Conservation (phyloP, 2,888 invertebrate genomes). For the Yponomeuta plumbellus region DNA sequence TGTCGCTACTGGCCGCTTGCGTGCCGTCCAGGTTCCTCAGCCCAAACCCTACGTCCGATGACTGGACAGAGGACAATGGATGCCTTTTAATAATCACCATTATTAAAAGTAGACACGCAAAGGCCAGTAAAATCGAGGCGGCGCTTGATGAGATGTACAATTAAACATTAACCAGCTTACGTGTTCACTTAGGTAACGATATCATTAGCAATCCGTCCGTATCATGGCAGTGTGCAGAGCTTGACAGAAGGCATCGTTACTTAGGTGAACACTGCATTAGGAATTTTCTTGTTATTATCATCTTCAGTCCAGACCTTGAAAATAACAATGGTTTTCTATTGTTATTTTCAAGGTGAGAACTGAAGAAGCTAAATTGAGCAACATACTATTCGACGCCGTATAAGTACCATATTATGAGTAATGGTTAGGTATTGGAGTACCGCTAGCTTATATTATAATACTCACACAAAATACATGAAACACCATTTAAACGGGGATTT, state of each 20-base stretch:
- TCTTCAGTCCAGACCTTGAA: no score
- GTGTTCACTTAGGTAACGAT: no score
- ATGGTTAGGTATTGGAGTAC: not conserved
- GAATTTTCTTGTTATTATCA: not conserved
- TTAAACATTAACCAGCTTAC: not conserved
- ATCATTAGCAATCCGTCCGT: not conserved
- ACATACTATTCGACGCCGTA: no score
- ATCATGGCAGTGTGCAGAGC: not conserved
- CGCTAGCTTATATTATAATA: not conserved
- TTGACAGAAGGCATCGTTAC: not conserved
- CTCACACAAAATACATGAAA: not conserved
- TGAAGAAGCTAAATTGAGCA: no score
- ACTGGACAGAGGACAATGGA: slow-evolving; percentile 49
- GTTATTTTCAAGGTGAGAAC: no score
- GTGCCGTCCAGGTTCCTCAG: slow-evolving; percentile 64
- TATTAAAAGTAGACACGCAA: slow-evolving; percentile 25
- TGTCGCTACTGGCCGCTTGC: slow-evolving; percentile 61
- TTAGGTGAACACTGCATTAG: not conserved
- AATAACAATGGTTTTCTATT: no score
- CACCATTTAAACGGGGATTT: not conserved
- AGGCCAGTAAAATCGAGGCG: slow-evolving; percentile 28
- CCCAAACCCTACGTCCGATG: slow-evolving; percentile 64
- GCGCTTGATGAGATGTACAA: slow-evolving; percentile 18
- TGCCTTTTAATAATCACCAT: slow-evolving; percentile 31
- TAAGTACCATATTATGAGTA: not conserved